Evolutionary conservation across 2,113 vertebrate species (phyloP), one percentile per base, ranked within the genome.

Genomic region (Chionomys nivalis): DNA sequence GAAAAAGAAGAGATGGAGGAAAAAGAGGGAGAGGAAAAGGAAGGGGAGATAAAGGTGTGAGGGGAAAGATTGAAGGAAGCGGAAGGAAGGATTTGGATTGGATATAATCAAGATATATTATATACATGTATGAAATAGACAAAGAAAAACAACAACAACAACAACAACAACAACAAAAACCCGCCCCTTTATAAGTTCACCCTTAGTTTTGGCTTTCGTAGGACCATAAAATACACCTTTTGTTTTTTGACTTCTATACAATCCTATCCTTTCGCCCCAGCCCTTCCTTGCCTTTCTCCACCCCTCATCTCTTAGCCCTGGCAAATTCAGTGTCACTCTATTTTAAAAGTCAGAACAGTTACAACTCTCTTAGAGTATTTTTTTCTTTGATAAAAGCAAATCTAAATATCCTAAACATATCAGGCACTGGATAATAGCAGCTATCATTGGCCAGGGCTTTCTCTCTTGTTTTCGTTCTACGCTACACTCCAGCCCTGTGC

Each of bases 311-410:
- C 42, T 26, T n/a, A 93, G 55, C 79, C 55, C n/a, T 42, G 61
- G 55, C 8, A 83, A 61, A 42, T 61, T 26, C 52, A 83, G 39
- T n/a, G 79, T 7, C 26, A 31, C 58, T 26, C 39, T 33, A 19
- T 44, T 28, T 16, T 28, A 66, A 85, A 44, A 65, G 61, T 44
- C 39, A 44, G 14, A 44, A 85, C 24, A 42, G 14, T 39, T 44
- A 65, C 81, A 31, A 31, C 26, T 14, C 8, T 47, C 11, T 85
- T 85, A 85, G 82, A 33, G 33, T 13, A 58, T 58, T 58, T 58
- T 7, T 86, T 5, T 39, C n/a, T 39, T 85, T 85, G 39, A 66
- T 26, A 78, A 85, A 95, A 91, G 28, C 73, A 81, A 96, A 86
- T 42, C 13, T 21, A 89, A 17, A 23, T 72, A 79, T 72, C 55